Base-by-base conservation (phyloP, 1,140 invertebrate genomes). In the Lepidurus arcticus region DNA sequence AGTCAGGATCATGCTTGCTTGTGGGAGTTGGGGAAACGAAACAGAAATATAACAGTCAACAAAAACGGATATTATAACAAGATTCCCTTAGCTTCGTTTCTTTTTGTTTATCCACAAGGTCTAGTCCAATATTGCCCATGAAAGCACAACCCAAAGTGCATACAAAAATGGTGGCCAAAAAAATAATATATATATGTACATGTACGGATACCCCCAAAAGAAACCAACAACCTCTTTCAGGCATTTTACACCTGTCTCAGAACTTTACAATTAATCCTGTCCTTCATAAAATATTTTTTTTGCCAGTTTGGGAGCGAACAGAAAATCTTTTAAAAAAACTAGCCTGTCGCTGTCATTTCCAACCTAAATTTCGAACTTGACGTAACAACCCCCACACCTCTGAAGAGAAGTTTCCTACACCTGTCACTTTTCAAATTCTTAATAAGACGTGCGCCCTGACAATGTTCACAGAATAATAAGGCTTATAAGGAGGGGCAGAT, bases 121-220 rank as follows among this genome's bases (percentile, higher is more conserved):
- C 6, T 65, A 16, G 16, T 21, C 6, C 53, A 13, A 65, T 65
- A 65, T 65, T 65, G 53, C 53, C 53, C 53, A 65, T 65, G 53
- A n/a, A 65, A 65, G 53, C 53, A 65, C 53, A 65, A 65, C 53
- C 53, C 53, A 65, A 65, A 16, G 53, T 65, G 53, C 53, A 65
- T 65, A 21, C 21, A 65, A 16, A 65, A 65, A 65, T n/a, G 16
- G 53, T 65, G 53, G 53, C 53, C 53, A 65, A 65, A 65, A 34
- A 34, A 65, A 65, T 65, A 65, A 21, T 21, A 65, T 65, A 65
- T 65, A 16, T 65, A 65, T 65, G 53, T 65, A n/a, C 16, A 13
- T 21, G 7, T n/a, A 65, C 16, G 21, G 16, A 65, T 65, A n/a
- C 21, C 13, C 53, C 53, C 53, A 65, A 65, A 65, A 65, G 21